phyloP scores from a whole-genome alignment of 2,888 invertebrate genomes.

The Oscheius myriophilus region DNA sequence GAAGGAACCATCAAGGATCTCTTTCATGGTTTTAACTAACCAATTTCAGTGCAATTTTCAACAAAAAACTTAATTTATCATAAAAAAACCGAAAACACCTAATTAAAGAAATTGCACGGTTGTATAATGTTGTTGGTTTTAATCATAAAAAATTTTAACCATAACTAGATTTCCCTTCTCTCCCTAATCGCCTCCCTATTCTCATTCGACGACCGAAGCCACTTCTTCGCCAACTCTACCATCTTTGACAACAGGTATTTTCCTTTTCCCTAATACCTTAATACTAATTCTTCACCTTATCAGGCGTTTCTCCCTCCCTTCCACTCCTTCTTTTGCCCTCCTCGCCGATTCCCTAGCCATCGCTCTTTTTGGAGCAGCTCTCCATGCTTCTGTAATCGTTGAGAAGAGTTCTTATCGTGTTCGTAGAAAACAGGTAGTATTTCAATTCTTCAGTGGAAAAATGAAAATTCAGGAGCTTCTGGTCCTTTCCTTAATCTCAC shows the following conservation, averaged over 20 bases:
- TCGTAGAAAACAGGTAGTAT: slow-evolving; percentile 40
- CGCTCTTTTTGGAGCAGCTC: slow-evolving; percentile 43
- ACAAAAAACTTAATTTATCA: too few species aligned
- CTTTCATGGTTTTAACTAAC: too few species aligned
- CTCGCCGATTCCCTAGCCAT: slow-evolving; percentile 46
- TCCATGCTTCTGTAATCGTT: slow-evolving; percentile 43
- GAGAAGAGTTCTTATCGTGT: slow-evolving; percentile 50
- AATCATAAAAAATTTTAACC: too few species aligned
- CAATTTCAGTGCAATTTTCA: too few species aligned
- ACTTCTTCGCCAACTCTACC: not conserved
- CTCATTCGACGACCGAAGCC: slow-evolving; percentile 10
- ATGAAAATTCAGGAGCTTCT: slow-evolving; percentile 43
- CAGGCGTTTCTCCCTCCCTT: slow-evolving; percentile 7
- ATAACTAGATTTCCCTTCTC: too few species aligned
- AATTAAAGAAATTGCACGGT: too few species aligned
- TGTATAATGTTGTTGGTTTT: too few species aligned
- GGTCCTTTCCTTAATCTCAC: slow-evolving; percentile 43
- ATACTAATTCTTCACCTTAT: not conserved
- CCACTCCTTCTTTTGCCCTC: slow-evolving; percentile 29
- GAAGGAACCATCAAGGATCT: too few species aligned
- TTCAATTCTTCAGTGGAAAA: too few species aligned
- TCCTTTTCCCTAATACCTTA: not conserved
- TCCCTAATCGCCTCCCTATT: slow-evolving; percentile 9
- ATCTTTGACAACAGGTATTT: slow-evolving; percentile 15
- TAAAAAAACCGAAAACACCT: too few species aligned